A percentile compares a stretch with the other conserved stretches of the same genome.
Evolutionary conservation across 2,113 vertebrate genomes (phyloP).

Genomic region (Motacilla tschutschensis): DNA sequence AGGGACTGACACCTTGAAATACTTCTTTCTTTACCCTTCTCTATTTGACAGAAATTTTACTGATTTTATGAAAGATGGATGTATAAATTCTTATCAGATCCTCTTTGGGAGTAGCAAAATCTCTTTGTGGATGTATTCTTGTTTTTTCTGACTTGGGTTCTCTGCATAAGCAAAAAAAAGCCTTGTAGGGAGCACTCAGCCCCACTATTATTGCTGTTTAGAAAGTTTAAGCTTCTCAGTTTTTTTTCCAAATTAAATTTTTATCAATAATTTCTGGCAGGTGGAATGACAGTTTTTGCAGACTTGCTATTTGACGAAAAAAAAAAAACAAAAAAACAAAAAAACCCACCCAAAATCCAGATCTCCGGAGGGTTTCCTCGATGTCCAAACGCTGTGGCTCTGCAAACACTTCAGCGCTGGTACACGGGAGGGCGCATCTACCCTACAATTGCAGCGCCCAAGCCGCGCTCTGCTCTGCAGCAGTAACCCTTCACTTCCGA

Average conservation of each 20-base stretch:
- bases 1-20: not conserved
- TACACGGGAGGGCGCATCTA: slow-evolving; percentile 48
- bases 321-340: too few species aligned
- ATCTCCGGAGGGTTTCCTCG: not conserved
- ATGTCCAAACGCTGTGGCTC: not conserved
- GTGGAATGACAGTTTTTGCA: not conserved
- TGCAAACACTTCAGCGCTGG: not conserved
- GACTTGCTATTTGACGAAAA: not conserved
- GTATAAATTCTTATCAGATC: not conserved
- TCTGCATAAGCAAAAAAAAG: not conserved
- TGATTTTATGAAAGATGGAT: not conserved
- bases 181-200: not conserved
- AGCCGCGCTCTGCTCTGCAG: not conserved
- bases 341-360: not conserved
- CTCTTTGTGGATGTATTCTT: not conserved
- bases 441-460: not conserved
- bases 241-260: not conserved
- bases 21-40: not conserved
- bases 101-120: not conserved
- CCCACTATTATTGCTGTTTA: not conserved
- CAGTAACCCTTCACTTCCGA: not conserved
- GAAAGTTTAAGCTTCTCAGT: not conserved
- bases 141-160: not conserved
- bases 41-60: not conserved
- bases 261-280: not conserved